Conservation (phyloP, 1,140 invertebrate species). For the Cryptotermes secundus region DNA sequence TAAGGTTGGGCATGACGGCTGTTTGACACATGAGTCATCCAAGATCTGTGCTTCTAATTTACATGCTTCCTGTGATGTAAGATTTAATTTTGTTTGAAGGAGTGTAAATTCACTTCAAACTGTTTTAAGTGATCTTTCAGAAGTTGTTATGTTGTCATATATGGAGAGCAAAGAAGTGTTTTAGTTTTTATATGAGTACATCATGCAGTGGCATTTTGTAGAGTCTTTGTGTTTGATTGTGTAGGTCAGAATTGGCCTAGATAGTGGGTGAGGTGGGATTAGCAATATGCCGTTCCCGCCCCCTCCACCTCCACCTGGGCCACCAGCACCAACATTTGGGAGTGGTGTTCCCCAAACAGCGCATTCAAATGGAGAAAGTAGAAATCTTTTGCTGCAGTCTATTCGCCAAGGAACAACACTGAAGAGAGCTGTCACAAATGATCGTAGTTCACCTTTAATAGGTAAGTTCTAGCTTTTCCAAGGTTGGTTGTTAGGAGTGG, state of each 20-base stretch:
- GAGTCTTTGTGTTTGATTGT: background rate
- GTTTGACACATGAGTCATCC: background rate
- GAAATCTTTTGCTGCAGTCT: conserved; percentile 71
- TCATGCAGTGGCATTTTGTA: background rate
- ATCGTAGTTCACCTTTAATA: conserved; percentile 80
- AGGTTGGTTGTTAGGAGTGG: too few species aligned
- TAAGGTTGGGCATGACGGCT: background rate
- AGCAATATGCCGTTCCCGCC: conserved; percentile 45
- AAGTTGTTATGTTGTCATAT: background rate
- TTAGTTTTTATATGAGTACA: background rate
- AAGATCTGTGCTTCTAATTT: background rate
- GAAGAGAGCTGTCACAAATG: conserved; percentile 85
- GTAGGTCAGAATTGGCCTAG: conserved; percentile 1
- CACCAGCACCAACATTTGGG: conserved; percentile 40
- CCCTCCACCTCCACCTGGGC: conserved; percentile 56
- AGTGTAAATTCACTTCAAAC: background rate
- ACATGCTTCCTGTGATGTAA: background rate
- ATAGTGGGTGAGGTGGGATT: conserved; percentile 31
- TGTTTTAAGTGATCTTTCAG: background rate
- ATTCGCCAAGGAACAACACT: conserved; percentile 79
- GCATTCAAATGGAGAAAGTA: conserved; percentile 55
- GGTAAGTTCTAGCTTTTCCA: conserved; percentile 50
- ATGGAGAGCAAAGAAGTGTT: background rate
- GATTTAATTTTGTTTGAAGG: background rate
- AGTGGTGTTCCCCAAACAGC: conserved; percentile 43